Evolutionary conservation across 2,797 vertebrate species (phyloP).

Genomic region (Tympanoctomys barrerae): DNA sequence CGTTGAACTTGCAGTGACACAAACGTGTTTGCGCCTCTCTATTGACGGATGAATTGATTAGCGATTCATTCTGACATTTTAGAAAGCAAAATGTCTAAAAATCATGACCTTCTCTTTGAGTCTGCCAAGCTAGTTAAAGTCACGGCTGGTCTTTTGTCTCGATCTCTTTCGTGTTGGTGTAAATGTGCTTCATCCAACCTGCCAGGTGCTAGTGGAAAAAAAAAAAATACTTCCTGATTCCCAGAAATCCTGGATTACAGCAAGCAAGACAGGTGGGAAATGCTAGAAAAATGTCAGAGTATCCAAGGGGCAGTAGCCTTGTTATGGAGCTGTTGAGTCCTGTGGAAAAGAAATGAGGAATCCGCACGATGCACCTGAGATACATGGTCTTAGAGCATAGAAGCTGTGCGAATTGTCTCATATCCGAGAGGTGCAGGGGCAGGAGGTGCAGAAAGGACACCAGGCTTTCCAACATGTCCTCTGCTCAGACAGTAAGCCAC

Average conservation of each 20-base stretch:
- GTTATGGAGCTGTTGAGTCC: neutral
- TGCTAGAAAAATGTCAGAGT: neutral
- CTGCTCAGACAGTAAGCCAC: neutral
- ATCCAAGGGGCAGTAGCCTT: neutral
- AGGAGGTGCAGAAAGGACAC: neutral
- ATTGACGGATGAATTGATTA: neutral
- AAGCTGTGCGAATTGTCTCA: neutral
- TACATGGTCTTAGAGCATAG: neutral
- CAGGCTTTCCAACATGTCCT: neutral
- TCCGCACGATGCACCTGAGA: neutral
- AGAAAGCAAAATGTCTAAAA: conserved; percentile 16
- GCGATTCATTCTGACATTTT: conserved; percentile 3
- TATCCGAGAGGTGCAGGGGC: neutral
- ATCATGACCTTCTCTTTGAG: neutral
- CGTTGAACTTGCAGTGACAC: neutral
- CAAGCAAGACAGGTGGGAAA: neutral
- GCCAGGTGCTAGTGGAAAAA: neutral
- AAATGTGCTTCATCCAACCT: neutral
- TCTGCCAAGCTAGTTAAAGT: neutral
- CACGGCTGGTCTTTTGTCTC: neutral
- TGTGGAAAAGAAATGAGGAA: neutral
- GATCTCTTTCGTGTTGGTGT: neutral
- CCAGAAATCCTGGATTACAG: neutral
- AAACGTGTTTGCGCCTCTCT: neutral
- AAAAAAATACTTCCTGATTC: neutral